Percentiles rank a stretch among this genome's conserved stretches.
Evolutionary conservation across 2,888 invertebrate genomes (phyloP).

Genomic region (Ichneumon xanthorius): DNA sequence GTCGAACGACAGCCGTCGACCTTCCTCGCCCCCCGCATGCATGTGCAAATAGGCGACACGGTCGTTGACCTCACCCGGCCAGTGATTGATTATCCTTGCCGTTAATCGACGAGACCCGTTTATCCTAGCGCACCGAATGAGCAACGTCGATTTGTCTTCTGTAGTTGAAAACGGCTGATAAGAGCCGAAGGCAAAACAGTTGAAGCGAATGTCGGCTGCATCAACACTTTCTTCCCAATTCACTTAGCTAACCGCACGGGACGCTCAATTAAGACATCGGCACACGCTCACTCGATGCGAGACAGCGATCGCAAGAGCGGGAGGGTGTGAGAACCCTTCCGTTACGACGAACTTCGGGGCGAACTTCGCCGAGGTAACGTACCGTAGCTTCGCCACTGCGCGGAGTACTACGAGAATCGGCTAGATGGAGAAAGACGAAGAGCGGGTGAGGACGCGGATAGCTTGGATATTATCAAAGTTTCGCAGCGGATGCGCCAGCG

Average conservation of each 20-base stretch:
- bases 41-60: background rate
- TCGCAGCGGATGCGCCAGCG: constrained; percentile 56
- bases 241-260: constrained; percentile 9
- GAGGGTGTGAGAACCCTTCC: constrained; percentile 22
- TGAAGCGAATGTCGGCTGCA: background rate
- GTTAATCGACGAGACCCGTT: background rate
- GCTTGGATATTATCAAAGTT: constrained; percentile 80
- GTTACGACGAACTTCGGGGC: constrained; percentile 52
- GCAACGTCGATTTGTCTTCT: background rate
- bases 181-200: background rate
- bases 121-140: background rate
- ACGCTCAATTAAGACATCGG: constrained; percentile 73
- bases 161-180: background rate
- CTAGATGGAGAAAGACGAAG: background rate
- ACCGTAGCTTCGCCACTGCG: constrained; percentile 53
- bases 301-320: background rate
- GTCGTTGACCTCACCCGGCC: background rate
- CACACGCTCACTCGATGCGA: constrained; percentile 43
- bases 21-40: background rate
- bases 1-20: background rate
- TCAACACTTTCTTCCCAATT: constrained; percentile 11
- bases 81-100: background rate
- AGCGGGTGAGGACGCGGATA: background rate
- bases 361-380: constrained; percentile 56
- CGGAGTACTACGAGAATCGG: constrained; percentile 33